Percentiles rank a stretch among this genome's conserved stretches.
phyloP scores from a whole-genome alignment of 2,888 invertebrate species.

The Oscheius sp. region DNA sequence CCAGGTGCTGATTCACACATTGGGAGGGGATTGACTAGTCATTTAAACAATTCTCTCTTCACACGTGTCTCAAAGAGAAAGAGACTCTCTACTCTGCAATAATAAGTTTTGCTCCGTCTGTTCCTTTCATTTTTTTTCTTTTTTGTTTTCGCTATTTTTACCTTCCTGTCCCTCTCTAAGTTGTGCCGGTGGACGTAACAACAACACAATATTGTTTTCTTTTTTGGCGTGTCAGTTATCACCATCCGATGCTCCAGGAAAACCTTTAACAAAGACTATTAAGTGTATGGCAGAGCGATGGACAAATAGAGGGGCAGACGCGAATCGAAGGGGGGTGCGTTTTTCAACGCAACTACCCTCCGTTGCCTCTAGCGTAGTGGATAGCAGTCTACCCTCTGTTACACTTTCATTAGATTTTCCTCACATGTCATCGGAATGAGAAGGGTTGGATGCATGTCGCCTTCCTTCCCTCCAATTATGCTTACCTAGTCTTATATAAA shows the following conservation, averaged over 20 bases:
- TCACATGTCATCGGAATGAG: no score
- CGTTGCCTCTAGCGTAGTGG: constrained; percentile 11
- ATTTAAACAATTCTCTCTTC: not conserved
- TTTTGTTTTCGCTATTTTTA: no score
- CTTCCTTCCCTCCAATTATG: not conserved
- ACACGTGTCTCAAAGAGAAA: not conserved
- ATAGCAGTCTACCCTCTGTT: constrained; percentile 16
- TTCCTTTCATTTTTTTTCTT: not conserved
- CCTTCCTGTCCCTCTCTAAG: no score
- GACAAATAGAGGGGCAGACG: constrained; percentile 26
- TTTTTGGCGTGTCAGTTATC: no score
- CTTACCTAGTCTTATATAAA: not conserved
- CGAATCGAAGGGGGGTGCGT: constrained; percentile 19
- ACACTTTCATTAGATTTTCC: constrained; percentile 13
- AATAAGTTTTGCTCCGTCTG: not conserved
- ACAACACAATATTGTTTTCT: no score
- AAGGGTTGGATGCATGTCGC: not conserved
- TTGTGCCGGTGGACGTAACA: no score
- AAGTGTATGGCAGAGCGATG: constrained; percentile 22
- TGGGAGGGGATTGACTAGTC: not conserved
- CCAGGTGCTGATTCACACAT: not conserved
- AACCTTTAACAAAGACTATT: constrained; percentile 15
- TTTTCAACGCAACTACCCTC: constrained; percentile 19
- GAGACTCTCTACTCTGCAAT: not conserved
- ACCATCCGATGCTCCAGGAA: no score